These are phyloP conservation scores for Deilephila porcellus DNA, from an alignment of 2,888 invertebrate species.

Conservation along the genomic window DNA sequence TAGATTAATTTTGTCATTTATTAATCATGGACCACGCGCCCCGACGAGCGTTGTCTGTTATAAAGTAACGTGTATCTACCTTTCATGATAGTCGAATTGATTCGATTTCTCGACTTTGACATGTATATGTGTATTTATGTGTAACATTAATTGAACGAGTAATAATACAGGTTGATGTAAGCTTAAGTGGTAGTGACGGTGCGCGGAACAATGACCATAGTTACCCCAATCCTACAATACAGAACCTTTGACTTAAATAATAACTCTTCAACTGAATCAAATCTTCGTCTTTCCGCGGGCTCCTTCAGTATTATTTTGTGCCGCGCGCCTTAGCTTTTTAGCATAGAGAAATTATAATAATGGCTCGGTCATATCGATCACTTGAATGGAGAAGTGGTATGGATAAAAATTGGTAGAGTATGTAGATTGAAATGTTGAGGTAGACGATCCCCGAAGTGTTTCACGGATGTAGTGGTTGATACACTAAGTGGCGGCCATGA, in stretches of 20 bases:
- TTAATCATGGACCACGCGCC: conserved; percentile 54
- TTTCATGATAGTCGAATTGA: conserved; percentile 69
- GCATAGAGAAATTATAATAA: conserved; percentile 39
- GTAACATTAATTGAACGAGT: conserved; percentile 53
- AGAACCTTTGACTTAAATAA: background rate
- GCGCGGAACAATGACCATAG: conserved; percentile 58
- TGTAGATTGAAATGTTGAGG: conserved; percentile 32
- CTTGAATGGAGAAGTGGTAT: background rate
- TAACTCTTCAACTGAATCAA: background rate
- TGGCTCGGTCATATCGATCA: background rate
- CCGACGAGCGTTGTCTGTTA: conserved; percentile 72
- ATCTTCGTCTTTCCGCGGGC: background rate
- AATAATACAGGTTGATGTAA: conserved; percentile 62
- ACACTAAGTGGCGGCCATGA: background rate
- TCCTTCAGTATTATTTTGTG: conserved; percentile 53
- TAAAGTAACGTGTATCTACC: conserved; percentile 68
- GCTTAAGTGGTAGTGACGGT: conserved; percentile 72
- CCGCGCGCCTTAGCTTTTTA: conserved; percentile 65
- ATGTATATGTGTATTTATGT: conserved; percentile 76
- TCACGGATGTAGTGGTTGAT: conserved; percentile 23
- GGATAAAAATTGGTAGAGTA: conserved; percentile 36
- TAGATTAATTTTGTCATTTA: background rate
- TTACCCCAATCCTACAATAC: conserved; percentile 32
- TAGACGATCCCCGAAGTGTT: conserved; percentile 27
- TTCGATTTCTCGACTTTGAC: conserved; percentile 65